These are phyloP conservation scores for Gila orcuttii DNA, from an alignment of 2,113 vertebrate species.

Conservation along the genomic window DNA sequence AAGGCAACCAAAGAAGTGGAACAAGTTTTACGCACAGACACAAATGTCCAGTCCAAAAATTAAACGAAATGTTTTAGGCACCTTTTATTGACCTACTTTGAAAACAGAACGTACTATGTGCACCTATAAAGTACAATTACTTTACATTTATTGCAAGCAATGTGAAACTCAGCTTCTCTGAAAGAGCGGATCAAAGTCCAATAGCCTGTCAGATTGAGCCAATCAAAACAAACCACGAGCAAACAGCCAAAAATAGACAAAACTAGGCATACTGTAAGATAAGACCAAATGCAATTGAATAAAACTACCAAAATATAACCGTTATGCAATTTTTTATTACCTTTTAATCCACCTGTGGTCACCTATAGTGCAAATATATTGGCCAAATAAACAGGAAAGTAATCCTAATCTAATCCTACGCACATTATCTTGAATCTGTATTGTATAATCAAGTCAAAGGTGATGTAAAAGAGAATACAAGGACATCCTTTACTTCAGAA, in stretches of 20 bases:
- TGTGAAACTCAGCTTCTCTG: constrained; percentile 4
- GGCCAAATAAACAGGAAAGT: no score
- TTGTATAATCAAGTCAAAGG: not conserved
- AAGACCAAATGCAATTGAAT: constrained; percentile 1
- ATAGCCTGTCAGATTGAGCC: not conserved
- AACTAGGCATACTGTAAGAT: constrained; percentile 13
- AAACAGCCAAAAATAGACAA: constrained; percentile 19
- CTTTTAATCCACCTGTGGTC: not conserved
- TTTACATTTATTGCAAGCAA: constrained; percentile 37
- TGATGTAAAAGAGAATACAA: not conserved
- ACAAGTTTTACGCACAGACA: constrained; percentile 24
- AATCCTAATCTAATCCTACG: not conserved
- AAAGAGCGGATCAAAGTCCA: constrained; percentile 40
- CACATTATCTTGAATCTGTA: not conserved
- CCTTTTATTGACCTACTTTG: not conserved
- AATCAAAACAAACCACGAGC: constrained; percentile 36
- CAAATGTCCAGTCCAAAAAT: not conserved
- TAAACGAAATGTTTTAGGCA: not conserved
- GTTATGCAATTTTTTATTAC: not conserved
- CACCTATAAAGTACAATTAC: not conserved
- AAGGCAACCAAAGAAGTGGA: constrained; percentile 18
- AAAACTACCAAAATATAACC: not conserved
- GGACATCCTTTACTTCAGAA: not conserved
- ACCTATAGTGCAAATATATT: not conserved
- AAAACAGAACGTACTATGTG: not conserved